Evolutionary conservation across 53 echinoderm and acorn worm species (phyloP), one percentile per base, ranked within the genome.

Genomic region (Pentamera pediparva): DNA sequence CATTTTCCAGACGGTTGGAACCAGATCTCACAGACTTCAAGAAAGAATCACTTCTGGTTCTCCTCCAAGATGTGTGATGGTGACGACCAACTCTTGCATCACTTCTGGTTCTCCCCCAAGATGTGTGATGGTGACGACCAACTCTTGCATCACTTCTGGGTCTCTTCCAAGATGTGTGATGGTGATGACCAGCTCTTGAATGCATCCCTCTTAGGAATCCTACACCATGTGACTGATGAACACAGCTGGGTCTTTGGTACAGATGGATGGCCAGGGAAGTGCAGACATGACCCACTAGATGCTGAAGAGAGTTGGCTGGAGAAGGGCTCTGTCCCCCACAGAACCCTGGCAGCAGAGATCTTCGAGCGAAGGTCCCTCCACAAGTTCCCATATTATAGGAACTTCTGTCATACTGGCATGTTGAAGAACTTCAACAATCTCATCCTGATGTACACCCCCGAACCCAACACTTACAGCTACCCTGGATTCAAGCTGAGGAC

Each of bases 221-320:
- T 81, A 6, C 74, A 81, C 52, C 81, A 74, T 35, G 37, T 81
- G 1, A 26, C 36, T 7, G 59, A 81, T 60, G 81, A 81, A 59
- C 81, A 81, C 35, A 59, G 59, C 4, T 80, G 80, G 71, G 29
- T 38, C 10, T 24, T 67, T 11, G 7, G n/a, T 15, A 21, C 25
- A 0, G 79, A 65, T 67, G 59, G 80, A 1, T 18, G 70, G 4
- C 50, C 37, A 3, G 71, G 70, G 10, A 28, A 37, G 29, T 67
- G 70, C 47, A 39, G 30, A 38, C 80, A 70, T 71, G 79, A 48
- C 6, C 27, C 27, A 13, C 40, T 41, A 25, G 2, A 13, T 59
- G 59, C 45, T 2, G 56, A 65, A 33, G 41, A 65, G 24, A 65
- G 34, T 10, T 76, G 69, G 67, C 43, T 76, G 26, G 21, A 13